Percentiles rank a stretch among this genome's conserved stretches.
Evolutionary conservation across 2,797 vertebrate species (phyloP).

Genomic region (Karalla daura): DNA sequence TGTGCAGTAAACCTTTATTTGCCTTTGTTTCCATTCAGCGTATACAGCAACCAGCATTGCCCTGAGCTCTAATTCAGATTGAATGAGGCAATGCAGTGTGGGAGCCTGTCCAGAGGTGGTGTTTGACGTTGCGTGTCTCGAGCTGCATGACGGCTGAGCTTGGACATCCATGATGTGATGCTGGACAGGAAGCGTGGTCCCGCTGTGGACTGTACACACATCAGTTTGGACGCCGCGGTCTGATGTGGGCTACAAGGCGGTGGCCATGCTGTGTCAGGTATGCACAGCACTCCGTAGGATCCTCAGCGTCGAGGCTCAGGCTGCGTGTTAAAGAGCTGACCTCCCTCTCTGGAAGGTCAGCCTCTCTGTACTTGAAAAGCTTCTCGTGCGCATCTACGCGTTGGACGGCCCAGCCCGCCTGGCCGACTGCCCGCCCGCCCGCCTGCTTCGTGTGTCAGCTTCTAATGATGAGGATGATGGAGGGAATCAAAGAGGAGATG

Average conservation of each 20-base stretch:
- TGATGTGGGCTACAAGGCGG: conserved; percentile 70
- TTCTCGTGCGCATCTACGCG: conserved; percentile 66
- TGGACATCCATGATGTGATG: conserved; percentile 58
- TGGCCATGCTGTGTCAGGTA: conserved; percentile 71
- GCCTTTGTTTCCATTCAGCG: neutral
- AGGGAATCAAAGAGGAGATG: conserved; percentile 83
- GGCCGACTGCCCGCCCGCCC: conserved; percentile 61
- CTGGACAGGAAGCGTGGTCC: conserved; percentile 55
- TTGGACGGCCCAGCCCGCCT: conserved; percentile 56
- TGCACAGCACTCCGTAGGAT: conserved; percentile 69
- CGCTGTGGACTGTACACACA: conserved; percentile 64
- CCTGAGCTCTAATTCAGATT: conserved; percentile 34
- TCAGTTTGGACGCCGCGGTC: conserved; percentile 58
- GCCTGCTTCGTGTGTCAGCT: conserved; percentile 77
- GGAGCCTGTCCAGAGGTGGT: conserved; percentile 51
- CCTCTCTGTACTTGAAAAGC: conserved; percentile 77
- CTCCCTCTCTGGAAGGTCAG: conserved; percentile 75
- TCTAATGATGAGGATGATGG: conserved; percentile 86
- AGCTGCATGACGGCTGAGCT: conserved; percentile 43
- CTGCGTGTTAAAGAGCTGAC: conserved; percentile 76
- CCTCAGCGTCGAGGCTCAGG: conserved; percentile 59
- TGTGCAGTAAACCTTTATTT: neutral
- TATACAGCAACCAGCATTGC: conserved; percentile 11
- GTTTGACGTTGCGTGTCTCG: conserved; percentile 59
- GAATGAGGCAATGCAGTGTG: conserved; percentile 28